Percentiles rank a stretch among this genome's conserved stretches.
phyloP scores from a whole-genome alignment of 2,113 vertebrate species.

The Narcine bancroftii region DNA sequence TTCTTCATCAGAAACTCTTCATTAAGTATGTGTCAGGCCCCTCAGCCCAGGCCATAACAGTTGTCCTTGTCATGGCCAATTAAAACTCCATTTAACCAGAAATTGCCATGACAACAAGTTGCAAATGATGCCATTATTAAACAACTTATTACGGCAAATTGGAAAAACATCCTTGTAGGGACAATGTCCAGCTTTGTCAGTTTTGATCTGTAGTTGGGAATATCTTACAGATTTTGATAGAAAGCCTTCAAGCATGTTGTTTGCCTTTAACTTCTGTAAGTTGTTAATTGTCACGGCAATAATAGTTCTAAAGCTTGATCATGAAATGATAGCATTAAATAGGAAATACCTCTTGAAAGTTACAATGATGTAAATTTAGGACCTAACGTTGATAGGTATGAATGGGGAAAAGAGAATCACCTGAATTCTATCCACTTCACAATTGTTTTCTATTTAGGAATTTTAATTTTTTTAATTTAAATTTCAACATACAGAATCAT shows the following conservation, averaged over 20 bases:
- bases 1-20: constrained; percentile 38
- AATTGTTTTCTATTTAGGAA: not conserved
- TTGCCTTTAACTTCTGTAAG: not conserved
- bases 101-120: constrained; percentile 34
- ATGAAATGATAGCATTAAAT: constrained; percentile 24
- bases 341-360: not conserved
- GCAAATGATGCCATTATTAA: constrained; percentile 1
- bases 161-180: not conserved
- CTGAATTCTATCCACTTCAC: not conserved
- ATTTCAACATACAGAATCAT: too few species aligned
- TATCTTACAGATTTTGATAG: not conserved
- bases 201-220: not conserved
- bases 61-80: constrained; percentile 39
- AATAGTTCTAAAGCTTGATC: not conserved
- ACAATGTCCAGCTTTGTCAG: not conserved
- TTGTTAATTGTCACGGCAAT: not conserved
- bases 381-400: too few species aligned
- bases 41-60: constrained; percentile 14
- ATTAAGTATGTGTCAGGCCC: constrained; percentile 33
- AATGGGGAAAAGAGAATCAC: not conserved
- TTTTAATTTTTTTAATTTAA: not conserved
- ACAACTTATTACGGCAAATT: constrained; percentile 19
- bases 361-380: not conserved
- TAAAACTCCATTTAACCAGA: constrained; percentile 37
- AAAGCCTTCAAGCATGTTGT: not conserved